Evolutionary conservation across 1,140 invertebrate genomes (phyloP).

Genomic region (Eciton burchellii): DNA sequence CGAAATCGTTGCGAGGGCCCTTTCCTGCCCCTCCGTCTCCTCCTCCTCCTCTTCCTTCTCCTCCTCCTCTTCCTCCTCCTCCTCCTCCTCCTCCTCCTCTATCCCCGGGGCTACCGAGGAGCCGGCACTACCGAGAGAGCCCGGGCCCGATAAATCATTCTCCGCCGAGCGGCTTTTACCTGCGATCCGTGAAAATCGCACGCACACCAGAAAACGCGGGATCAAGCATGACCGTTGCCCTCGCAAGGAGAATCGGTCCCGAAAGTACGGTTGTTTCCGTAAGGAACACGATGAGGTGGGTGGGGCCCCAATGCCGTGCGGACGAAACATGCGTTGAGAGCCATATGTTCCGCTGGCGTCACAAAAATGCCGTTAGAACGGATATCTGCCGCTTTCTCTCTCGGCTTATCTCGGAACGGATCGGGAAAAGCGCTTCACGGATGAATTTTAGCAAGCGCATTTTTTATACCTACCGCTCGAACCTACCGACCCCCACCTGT

Average conservation of each 20-base stretch:
- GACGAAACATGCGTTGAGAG: not conserved
- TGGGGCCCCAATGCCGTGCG: constrained; percentile 8
- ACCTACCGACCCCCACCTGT: not conserved
- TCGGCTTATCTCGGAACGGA: constrained; percentile 10
- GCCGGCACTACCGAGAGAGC: not conserved
- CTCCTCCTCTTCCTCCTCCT: too few relatives aligned
- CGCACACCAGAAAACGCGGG: constrained; percentile 30
- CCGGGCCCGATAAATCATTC: constrained; percentile 53
- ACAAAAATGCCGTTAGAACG: constrained; percentile 31
- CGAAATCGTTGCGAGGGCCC: constrained; percentile 34
- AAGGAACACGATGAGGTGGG: constrained; percentile 40
- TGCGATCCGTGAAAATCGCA: constrained; percentile 64
- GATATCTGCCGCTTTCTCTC: constrained; percentile 28
- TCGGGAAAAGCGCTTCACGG: constrained; percentile 41
- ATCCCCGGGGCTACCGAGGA: constrained; percentile 6
- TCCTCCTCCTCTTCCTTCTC: too few relatives aligned
- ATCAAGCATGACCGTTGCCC: constrained; percentile 44
- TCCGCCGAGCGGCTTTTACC: constrained; percentile 57
- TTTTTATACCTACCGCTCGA: constrained; percentile 27
- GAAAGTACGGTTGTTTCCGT: constrained; percentile 48
- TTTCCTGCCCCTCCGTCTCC: too few relatives aligned
- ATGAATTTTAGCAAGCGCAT: not conserved
- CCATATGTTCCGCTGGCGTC: constrained; percentile 44
- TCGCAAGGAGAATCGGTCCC: constrained; percentile 40
- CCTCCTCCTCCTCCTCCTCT: too few relatives aligned